These are phyloP conservation scores for Aradophagus sp. DNA, from an alignment of 1,140 invertebrate genomes.

Conservation along the genomic window DNA sequence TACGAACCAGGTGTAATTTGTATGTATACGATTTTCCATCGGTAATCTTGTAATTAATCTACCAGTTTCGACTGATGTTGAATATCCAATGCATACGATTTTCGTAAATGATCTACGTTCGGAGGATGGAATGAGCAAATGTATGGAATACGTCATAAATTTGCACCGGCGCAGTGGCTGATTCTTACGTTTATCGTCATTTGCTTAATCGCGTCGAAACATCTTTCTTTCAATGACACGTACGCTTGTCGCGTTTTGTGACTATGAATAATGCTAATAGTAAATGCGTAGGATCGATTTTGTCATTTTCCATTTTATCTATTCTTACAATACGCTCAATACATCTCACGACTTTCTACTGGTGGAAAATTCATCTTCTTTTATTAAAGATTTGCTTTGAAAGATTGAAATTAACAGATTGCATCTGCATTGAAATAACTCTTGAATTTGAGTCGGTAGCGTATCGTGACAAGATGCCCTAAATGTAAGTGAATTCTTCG, in stretches of 20 bases:
- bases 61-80: too few species aligned
- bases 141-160: conserved; percentile 26
- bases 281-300: conserved; percentile 22
- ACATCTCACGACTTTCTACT: too few species aligned
- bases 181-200: conserved; percentile 14
- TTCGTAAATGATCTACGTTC: too few species aligned
- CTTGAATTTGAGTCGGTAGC: neutral
- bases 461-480: conserved; percentile 19
- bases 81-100: too few species aligned
- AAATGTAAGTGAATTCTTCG: conserved; percentile 11
- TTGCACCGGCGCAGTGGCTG: conserved; percentile 11
- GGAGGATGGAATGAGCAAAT: conserved; percentile 43
- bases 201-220: conserved; percentile 24
- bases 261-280: conserved; percentile 37
- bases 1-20: too few species aligned
- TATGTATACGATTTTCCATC: too few species aligned
- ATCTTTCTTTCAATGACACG: conserved; percentile 20
- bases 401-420: too few species aligned
- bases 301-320: conserved; percentile 29
- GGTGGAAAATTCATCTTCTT: too few species aligned
- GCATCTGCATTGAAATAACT: too few species aligned
- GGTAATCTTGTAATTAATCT: too few species aligned
- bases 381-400: too few species aligned
- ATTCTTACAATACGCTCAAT: conserved; percentile 14
- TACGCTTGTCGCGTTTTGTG: conserved; percentile 22